phyloP scores from a whole-genome alignment of 2,888 invertebrate genomes.

The Leptopilina syphax region DNA sequence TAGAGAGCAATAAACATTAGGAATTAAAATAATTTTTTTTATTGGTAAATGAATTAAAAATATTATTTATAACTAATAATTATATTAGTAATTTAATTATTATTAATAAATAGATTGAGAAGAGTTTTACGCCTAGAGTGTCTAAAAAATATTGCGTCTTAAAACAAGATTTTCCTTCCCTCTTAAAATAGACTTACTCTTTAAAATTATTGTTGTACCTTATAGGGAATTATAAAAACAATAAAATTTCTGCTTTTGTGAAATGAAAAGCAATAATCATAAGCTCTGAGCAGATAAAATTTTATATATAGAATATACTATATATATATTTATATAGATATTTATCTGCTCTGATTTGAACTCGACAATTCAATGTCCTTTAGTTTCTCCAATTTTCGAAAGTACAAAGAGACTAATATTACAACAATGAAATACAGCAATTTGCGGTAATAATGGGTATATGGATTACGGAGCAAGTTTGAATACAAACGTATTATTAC shows the following conservation, averaged over 20 bases:
- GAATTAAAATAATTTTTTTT: too few relatives aligned
- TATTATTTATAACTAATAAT: too few relatives aligned
- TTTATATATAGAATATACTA: neutral
- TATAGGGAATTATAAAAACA: neutral
- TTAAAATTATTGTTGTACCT: neutral
- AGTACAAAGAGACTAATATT: neutral
- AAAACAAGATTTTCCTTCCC: too few relatives aligned
- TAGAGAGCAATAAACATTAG: too few relatives aligned
- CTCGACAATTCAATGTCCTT: neutral
- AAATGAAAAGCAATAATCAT: constrained; percentile 4
- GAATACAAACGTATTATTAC: constrained; percentile 25
- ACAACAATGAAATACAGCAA: neutral
- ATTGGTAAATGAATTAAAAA: too few relatives aligned
- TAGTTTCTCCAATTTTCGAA: constrained; percentile 1
- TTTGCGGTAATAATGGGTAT: neutral
- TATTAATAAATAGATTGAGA: too few relatives aligned
- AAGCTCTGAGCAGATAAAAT: neutral
- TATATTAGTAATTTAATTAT: too few relatives aligned
- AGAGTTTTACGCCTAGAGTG: too few relatives aligned
- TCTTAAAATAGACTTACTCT: neutral
- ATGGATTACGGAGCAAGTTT: neutral
- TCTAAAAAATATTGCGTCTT: too few relatives aligned
- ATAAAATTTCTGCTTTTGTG: neutral
- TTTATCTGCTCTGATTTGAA: neutral
- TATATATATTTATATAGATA: neutral